These are phyloP conservation scores for Agonopterix alstromeriana DNA, from an alignment of 2,888 invertebrate species.

Conservation along the genomic window DNA sequence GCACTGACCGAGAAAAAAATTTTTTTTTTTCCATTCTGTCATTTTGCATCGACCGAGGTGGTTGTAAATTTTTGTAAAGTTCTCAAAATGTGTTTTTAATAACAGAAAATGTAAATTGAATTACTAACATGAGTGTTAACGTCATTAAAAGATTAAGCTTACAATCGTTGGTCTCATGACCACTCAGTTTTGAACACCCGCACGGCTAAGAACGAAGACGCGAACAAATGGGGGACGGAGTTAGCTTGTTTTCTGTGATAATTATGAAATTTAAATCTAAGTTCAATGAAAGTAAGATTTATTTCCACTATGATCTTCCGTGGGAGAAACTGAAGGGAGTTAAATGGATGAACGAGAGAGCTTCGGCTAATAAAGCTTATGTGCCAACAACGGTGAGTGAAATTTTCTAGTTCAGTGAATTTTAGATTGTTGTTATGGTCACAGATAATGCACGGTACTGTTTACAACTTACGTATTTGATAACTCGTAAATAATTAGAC, in stretches of 20 bases:
- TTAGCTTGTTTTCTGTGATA: conserved; percentile 72
- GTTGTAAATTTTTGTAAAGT: conserved; percentile 16
- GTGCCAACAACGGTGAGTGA: conserved; percentile 83
- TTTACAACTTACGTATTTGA: no score
- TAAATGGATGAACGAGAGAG: conserved; percentile 89
- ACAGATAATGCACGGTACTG: no score
- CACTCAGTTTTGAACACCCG: conserved; percentile 42
- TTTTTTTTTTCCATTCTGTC: conserved; percentile 23
- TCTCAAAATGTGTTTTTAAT: conserved; percentile 23
- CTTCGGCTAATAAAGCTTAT: conserved; percentile 86
- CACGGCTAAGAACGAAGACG: conserved; percentile 22
- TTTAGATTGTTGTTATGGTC: no score
- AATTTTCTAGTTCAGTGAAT: background rate
- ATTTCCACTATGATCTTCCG: conserved; percentile 62
- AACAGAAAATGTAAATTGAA: conserved; percentile 52
- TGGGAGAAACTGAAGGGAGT: conserved; percentile 68
- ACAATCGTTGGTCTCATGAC: conserved; percentile 55
- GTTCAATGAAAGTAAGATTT: conserved; percentile 65
- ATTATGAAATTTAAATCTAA: conserved; percentile 74
- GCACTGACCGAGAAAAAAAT: no score
- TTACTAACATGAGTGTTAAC: conserved; percentile 51
- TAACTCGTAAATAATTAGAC: no score
- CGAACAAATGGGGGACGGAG: conserved; percentile 64
- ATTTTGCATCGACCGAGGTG: conserved; percentile 36
- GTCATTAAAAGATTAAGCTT: conserved; percentile 36